phyloP scores from a whole-genome alignment of 1,140 invertebrate species.

The Varroa destructor region DNA sequence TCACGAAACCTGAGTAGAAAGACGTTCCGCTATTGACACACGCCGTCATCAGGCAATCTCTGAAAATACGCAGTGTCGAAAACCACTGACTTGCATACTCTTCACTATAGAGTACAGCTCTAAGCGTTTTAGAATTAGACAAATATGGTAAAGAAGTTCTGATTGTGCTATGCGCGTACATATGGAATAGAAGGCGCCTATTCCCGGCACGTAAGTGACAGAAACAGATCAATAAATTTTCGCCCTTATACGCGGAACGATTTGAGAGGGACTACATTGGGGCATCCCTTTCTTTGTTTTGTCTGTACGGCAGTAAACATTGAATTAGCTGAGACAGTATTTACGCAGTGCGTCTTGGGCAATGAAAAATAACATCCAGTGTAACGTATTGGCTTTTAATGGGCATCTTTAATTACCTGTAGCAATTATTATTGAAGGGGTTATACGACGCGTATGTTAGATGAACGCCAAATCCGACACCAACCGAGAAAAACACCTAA shows the following conservation, averaged over 20 bases:
- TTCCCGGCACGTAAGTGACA: too few species aligned
- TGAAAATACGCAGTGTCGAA: constrained; percentile 27
- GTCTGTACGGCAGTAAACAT: too few species aligned
- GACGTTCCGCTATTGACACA: constrained; percentile 70
- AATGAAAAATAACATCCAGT: too few species aligned
- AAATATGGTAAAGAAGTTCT: constrained; percentile 37
- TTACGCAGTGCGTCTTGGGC: too few species aligned
- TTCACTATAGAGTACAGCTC: not conserved
- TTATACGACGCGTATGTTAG: constrained; percentile 80
- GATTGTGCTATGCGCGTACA: not conserved
- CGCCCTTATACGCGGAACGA: too few species aligned
- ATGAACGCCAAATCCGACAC: constrained; percentile 77
- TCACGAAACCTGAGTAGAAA: constrained; percentile 80
- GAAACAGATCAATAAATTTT: too few species aligned
- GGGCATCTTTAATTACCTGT: constrained; percentile 45
- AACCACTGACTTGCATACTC: constrained; percentile 29
- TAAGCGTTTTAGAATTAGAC: constrained; percentile 16
- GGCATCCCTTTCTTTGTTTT: too few species aligned
- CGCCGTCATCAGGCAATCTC: constrained; percentile 45
- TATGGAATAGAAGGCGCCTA: too few species aligned
- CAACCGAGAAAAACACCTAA: constrained; percentile 79
- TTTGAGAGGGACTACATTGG: too few species aligned
- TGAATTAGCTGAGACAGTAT: too few species aligned
- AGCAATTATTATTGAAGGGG: constrained; percentile 68
- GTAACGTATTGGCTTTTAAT: too few species aligned